A percentile compares a stretch with the other conserved stretches of the same genome.
Conservation (phyloP, 2,888 invertebrate species). For the Podotricha telesiphe region DNA sequence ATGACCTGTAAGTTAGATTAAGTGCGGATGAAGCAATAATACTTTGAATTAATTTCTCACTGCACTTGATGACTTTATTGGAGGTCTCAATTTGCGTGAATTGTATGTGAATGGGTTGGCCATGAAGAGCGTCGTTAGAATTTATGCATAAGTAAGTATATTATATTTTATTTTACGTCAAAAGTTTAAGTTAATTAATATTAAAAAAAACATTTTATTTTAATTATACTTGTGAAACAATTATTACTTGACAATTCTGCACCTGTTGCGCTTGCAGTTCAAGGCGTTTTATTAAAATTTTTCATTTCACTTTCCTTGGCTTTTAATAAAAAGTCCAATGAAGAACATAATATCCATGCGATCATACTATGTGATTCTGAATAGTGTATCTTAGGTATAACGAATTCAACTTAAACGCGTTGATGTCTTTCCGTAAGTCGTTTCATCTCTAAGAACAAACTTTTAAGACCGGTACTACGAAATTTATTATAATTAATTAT, state of each 20-base stretch:
- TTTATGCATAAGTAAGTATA: background rate
- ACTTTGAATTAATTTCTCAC: background rate
- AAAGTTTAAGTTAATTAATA: no score
- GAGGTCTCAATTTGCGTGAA: background rate
- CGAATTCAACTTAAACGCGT: constrained; percentile 52
- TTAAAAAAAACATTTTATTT: no score
- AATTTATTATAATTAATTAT: constrained; percentile 14
- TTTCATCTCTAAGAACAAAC: constrained; percentile 21
- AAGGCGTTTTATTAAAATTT: background rate
- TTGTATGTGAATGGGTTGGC: background rate
- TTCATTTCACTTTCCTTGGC: constrained; percentile 1
- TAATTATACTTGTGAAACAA: no score
- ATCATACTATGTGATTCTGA: background rate
- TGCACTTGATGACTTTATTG: background rate
- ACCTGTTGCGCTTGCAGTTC: background rate
- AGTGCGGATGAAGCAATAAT: background rate
- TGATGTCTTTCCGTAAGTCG: constrained; percentile 70
- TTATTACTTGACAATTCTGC: background rate
- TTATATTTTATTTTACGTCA: no score
- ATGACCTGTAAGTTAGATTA: background rate
- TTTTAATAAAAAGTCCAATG: background rate
- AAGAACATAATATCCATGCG: background rate
- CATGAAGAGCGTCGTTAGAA: background rate
- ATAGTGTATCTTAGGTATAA: constrained; percentile 3
- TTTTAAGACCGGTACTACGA: constrained; percentile 8